Base-by-base conservation (phyloP, 2,797 vertebrate genomes). In the Sibirionetta formosa region DNA sequence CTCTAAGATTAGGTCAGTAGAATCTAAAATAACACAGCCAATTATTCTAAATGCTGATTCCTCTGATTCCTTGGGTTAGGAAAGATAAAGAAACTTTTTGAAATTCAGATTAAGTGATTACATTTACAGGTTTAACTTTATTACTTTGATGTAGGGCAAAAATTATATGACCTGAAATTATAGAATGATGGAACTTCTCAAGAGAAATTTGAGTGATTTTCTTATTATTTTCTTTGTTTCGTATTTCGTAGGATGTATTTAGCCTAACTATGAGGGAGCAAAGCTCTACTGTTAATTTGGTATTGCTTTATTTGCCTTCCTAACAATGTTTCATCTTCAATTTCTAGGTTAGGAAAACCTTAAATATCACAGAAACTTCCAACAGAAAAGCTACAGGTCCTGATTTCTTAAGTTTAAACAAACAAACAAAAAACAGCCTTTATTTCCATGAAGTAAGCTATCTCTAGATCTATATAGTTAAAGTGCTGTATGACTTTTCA, bases 401-500 rank as follows among this genome's bases (percentile, higher is more conserved):
- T 91, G 78, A 17, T 88, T 95, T 90, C 71, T 16, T 75, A 58
- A 93, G 50, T 82, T 86, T 77, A 94, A 92, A 26, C 51, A 31
- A 40, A 50, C 46, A 46, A 23, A 48, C 48, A 38, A 27, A 85
- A 29, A 26, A 14, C 48, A 20, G 4, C 20, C 84, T 44, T 69
- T 42, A 11, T 82, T 91, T 90, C 26, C 12, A 38, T 48, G 35
- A 84, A 84, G 66, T 82, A 84, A 66, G 33, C 27, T 82, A 19
- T 84, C 73, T 86, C 77, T 84, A 88, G 66, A 76, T 93, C 70
- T 90, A 1, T 79, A 0, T 70, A 78, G 66, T 88, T 71, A 40
- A 85, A 95, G 40, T 81, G 33, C 82, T 57, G 17, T 77, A 16
- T 88, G 93, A 92, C 86, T 84, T 96, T 94, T 88, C 50, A 73